Conservation (phyloP, 2,113 vertebrate genomes). For the Burhinus oedicnemus region DNA sequence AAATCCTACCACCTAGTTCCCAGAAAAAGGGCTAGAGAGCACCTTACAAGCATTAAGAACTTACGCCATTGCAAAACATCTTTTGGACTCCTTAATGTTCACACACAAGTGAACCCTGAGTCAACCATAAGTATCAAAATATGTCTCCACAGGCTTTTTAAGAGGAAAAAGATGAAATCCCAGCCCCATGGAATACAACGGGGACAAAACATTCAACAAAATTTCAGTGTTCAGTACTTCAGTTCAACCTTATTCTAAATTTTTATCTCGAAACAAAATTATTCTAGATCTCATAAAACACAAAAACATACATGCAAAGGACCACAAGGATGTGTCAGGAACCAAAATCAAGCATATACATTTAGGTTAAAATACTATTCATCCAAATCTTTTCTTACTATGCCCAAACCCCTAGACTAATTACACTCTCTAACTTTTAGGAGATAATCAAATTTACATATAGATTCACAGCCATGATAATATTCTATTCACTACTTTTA, state of each 20-base stretch:
- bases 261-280: neutral
- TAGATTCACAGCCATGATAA: neutral
- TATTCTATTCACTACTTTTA: neutral
- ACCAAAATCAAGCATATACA: neutral
- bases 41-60: neutral
- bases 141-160: neutral
- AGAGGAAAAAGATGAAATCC: neutral
- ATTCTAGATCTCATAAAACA: neutral
- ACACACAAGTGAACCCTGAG: neutral
- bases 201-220: neutral
- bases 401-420: neutral
- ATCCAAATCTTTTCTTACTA: neutral
- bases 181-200: fast-evolving
- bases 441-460: neutral
- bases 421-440: neutral
- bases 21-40: neutral
- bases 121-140: neutral
- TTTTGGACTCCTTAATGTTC: neutral
- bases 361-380: neutral
- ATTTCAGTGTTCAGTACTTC: neutral
- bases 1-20: neutral
- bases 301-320: neutral
- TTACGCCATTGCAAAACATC: neutral
- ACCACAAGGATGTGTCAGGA: neutral
- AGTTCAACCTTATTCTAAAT: neutral